A percentile compares a stretch with the other conserved stretches of the same genome.
Conservation (phyloP, 2,888 invertebrate genomes). For the Incurvaria masculella region DNA sequence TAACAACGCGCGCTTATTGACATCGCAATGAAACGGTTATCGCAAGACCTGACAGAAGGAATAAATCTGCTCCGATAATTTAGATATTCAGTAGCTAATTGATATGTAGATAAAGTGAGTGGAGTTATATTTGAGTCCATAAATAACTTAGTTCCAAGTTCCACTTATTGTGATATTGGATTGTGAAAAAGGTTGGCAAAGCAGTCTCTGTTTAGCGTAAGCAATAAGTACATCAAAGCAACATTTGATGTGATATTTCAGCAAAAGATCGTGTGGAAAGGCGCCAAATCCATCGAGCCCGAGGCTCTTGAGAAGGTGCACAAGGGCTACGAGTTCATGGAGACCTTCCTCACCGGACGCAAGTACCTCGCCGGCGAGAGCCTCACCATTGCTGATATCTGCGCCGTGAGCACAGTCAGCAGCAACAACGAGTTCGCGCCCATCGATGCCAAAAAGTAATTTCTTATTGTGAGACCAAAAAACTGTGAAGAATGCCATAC, state of each 20-base stretch:
- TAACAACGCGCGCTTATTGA: not conserved
- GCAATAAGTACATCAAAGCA: too few relatives aligned
- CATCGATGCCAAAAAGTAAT: slow-evolving; percentile 25
- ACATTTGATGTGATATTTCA: too few relatives aligned
- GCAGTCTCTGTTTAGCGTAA: too few relatives aligned
- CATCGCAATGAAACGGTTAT: not conserved
- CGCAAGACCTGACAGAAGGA: not conserved
- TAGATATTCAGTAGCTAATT: too few relatives aligned
- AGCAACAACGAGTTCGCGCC: slow-evolving; percentile 24
- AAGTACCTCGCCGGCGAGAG: slow-evolving; percentile 51
- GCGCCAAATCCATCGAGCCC: slow-evolving; percentile 16
- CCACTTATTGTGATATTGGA: not conserved
- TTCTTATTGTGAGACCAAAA: not conserved
- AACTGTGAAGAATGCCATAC: too few relatives aligned
- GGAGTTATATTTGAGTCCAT: not conserved
- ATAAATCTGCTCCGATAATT: too few relatives aligned
- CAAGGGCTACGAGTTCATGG: slow-evolving; percentile 31
- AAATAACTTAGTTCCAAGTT: not conserved
- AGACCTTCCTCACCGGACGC: slow-evolving; percentile 50
- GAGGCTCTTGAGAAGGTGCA: slow-evolving; percentile 25
- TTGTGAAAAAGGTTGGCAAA: too few relatives aligned
- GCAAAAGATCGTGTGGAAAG: not conserved
- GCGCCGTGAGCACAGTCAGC: slow-evolving; percentile 30
- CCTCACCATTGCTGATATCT: slow-evolving; percentile 53
- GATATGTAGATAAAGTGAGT: too few relatives aligned